Evolutionary conservation across 1,140 invertebrate genomes (phyloP).

Genomic region (Papilio helenus): DNA sequence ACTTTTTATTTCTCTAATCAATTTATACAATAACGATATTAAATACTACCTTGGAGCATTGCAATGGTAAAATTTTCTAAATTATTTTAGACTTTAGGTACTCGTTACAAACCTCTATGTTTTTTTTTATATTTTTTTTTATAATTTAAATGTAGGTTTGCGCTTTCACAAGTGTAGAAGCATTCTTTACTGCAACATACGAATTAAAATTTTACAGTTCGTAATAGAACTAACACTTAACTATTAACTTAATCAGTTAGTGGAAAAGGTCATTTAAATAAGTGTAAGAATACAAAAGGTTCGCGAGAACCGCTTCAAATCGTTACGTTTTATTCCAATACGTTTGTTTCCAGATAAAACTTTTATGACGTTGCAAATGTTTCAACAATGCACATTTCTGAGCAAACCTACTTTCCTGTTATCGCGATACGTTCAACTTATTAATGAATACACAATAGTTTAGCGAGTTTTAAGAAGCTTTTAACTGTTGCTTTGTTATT

Average conservation of each 20-base stretch:
- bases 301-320: background rate
- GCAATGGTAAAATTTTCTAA: too few species aligned
- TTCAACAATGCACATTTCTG: background rate
- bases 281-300: background rate
- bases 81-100: too few species aligned
- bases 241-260: background rate
- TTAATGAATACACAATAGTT: slow-evolving; percentile 10
- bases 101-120: background rate
- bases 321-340: background rate
- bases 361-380: slow-evolving; percentile 8
- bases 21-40: background rate
- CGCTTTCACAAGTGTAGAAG: too few species aligned
- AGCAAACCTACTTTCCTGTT: background rate
- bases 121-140: too few species aligned
- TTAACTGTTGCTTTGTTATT: background rate
- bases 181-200: too few species aligned
- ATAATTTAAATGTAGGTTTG: too few species aligned
- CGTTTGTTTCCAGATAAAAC: slow-evolving; percentile 1
- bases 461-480: background rate
- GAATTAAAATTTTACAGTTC: background rate
- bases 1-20: background rate
- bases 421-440: background rate
- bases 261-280: background rate
- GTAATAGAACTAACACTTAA: background rate
- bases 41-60: background rate